These are phyloP conservation scores for Drosophila ficusphila DNA, from an alignment of 1,140 invertebrate species.

Conservation along the genomic window DNA sequence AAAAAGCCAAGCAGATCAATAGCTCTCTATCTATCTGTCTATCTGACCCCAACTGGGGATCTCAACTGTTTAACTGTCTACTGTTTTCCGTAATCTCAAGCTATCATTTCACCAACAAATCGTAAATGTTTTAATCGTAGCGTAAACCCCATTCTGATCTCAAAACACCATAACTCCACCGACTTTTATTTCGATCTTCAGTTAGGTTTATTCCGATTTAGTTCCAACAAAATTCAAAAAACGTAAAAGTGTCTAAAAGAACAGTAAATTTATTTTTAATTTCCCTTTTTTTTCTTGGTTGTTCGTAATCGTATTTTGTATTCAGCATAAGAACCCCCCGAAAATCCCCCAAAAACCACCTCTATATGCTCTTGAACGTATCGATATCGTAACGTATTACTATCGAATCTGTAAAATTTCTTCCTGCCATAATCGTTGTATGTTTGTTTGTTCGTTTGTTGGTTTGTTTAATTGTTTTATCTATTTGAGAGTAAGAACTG, in stretches of 20 bases:
- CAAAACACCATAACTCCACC: slow-evolving; percentile 10
- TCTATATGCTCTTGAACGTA: slow-evolving; percentile 36
- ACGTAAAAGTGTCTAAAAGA: slow-evolving; percentile 22
- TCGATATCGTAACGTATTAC: slow-evolving; percentile 36
- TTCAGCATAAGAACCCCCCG: slow-evolving; percentile 36
- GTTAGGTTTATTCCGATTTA: slow-evolving; percentile 9
- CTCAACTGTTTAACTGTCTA: neutral
- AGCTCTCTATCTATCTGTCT: neutral
- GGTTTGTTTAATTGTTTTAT: slow-evolving; percentile 62
- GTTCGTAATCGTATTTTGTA: slow-evolving; percentile 33
- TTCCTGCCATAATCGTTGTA: slow-evolving; percentile 76
- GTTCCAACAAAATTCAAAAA: slow-evolving; percentile 37
- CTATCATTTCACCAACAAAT: slow-evolving; percentile 13
- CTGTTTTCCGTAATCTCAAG: slow-evolving; percentile 8
- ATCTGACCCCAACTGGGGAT: slow-evolving; percentile 8
- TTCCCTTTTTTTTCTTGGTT: neutral
- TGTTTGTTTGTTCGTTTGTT: slow-evolving; percentile 72
- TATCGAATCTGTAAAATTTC: slow-evolving; percentile 43
- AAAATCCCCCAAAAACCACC: slow-evolving; percentile 2
- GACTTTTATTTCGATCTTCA: slow-evolving; percentile 3
- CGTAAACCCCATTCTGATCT: neutral
- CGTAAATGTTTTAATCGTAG: slow-evolving; percentile 27
- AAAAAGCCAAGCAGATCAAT: neutral
- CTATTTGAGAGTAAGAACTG: slow-evolving; percentile 69
- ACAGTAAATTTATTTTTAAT: slow-evolving; percentile 11